Base-by-base conservation (phyloP, 2,797 vertebrate species). In the Gymnodraco acuticeps region DNA sequence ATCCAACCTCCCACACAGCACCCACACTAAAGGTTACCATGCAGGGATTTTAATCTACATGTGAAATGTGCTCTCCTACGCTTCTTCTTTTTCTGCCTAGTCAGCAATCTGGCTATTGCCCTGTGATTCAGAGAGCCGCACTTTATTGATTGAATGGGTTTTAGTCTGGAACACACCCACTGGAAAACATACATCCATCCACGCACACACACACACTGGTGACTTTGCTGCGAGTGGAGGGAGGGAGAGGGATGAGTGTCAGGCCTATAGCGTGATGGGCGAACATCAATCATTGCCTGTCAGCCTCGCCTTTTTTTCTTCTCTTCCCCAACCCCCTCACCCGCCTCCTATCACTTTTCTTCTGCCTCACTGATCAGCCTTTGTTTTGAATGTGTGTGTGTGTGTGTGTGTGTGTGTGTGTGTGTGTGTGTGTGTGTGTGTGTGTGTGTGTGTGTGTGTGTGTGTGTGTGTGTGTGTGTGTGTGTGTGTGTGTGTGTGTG, bases 141-240 rank as follows among this genome's bases (percentile, higher is more conserved):
- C 91, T 92, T 85, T 93, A 95, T 95, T 95, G 93, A 95, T 96
- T 94, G 92, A 78, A 81, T 92, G 92, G 89, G 89, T 93, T 84
- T 90, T 77, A 87, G 85, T 85, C 88, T 81, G 79, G 80, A 84
- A 86, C 84, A 75, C 87, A 83, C 81, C 78, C 85, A 74, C 80
- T 69, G 60, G 79, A 55, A 68, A 82, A 83, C 66, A 89, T 64
- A 61, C 81, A 75, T 74, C 27, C 62, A 63, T 70, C 50, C 75
- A 87, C 78, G 4, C 17, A 27, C 23, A 27, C 23, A 27, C 79
- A 88, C 83, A 90, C 63, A 80, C 88, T 84, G 67, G 83, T 85
- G 87, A 91, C 90, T 92, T 88, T 92, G 88, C 84, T 90, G 82
- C 86, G 84, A 75, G 89, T 76, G 83, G 81, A 86, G 75, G 70